Conservation (phyloP, 2,888 invertebrate species). For the Neocrepidodera transversa region DNA sequence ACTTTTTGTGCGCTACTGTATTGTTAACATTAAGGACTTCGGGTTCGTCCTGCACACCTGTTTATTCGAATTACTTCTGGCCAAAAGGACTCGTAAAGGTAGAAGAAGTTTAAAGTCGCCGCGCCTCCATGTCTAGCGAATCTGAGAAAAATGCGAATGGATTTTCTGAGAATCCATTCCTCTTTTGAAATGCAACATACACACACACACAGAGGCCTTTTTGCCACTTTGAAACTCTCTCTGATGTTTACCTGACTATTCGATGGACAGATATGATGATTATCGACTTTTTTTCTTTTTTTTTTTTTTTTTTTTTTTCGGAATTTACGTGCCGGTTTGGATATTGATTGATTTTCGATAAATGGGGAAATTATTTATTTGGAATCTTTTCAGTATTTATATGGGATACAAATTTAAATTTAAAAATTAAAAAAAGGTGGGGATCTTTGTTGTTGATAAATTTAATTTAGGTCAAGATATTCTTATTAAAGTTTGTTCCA, state of each 20-base stretch:
- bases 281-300: background rate
- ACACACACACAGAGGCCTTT: slow-evolving; percentile 8
- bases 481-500: too few species aligned
- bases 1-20: slow-evolving; percentile 11
- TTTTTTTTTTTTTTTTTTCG: background rate
- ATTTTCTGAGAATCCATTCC: slow-evolving; percentile 49
- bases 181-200: slow-evolving; percentile 13
- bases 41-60: slow-evolving; percentile 31
- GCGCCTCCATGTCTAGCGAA: slow-evolving; percentile 51
- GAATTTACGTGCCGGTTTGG: too few species aligned
- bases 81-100: slow-evolving; percentile 31
- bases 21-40: slow-evolving; percentile 4
- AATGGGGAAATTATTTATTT: too few species aligned
- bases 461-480: too few species aligned
- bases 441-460: too few species aligned
- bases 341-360: too few species aligned
- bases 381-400: too few species aligned
- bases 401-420: too few species aligned
- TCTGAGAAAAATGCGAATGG: slow-evolving; percentile 50
- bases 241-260: slow-evolving; percentile 27
- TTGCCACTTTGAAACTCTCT: slow-evolving; percentile 26
- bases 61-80: slow-evolving; percentile 38
- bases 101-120: slow-evolving; percentile 42
- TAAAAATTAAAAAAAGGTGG: too few species aligned
- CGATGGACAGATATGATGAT: background rate